Base-by-base conservation (phyloP, 1,140 invertebrate species). In the Dinothrombium tinctorium region DNA sequence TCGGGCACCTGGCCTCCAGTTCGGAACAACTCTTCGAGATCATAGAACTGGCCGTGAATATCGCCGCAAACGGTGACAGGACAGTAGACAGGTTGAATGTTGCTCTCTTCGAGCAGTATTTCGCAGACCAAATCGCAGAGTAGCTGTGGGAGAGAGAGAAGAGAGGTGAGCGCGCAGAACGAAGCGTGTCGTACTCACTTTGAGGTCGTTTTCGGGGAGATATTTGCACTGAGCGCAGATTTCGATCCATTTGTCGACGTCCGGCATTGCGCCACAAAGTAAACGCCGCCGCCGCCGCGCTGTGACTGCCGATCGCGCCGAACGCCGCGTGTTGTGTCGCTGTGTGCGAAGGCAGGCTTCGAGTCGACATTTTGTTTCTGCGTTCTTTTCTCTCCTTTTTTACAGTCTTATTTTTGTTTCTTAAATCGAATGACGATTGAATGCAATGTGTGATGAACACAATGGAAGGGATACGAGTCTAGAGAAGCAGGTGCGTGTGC, bases 11-110 rank as follows among this genome's bases (percentile, higher is more conserved):
- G 74, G 20, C 84, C 83, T 43, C 83, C 83, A 52, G 71, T 80
- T 44, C 78, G 67, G 59, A 92, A 90, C 43, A 92, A 60, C 59
- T 90, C 78, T 51, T 90, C 82, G 53, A 92, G 62, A 63, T 92
- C 84, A 63, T 90, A 90, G 62, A 89, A 92, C 79, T 89, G 83
- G 47, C 84, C 83, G 61, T 90, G 84, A 53, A 90, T 89, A 62
- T 92, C 86, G 25, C 84, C 86, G 60, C 84, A 90, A 33, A 92
- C 80, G 23, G 83, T 89, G 43, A 90, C 82, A 49, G 84, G 86
- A 52, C 77, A 82, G 48, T 76, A 77, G 28, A 90, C 81, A 45
- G 81, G 81, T 56, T 89, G 81, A 51, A 90, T 78, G 61, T 90
- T 92, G 1, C 81, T 78, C 61, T 92, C 84, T 61, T 92, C 83